Evolutionary conservation across 1,140 invertebrate species (phyloP), one percentile per base, ranked within the genome.

Genomic region (Drosophila pallidifrons): DNA sequence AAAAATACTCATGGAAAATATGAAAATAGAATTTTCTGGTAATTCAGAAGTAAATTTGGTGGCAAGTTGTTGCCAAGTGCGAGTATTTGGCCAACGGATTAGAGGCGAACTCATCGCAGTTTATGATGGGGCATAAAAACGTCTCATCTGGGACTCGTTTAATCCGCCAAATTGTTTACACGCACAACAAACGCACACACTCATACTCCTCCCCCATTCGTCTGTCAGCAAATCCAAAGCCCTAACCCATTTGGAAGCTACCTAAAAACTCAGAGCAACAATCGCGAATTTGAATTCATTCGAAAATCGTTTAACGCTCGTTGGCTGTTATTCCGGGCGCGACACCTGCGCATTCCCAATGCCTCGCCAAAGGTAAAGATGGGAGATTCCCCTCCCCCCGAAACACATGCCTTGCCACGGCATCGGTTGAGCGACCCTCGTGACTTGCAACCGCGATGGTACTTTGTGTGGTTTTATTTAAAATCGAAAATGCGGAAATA

Each of bases 81-180:
- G 64, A 45, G 25, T 46, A 66, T 65, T 66, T 46, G 75, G 20
- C 32, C 43, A 47, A 30, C 38, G 68, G 64, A 57, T 81, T 81
- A 81, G 55, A 63, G 32, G 15, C 43, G 49, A 41, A 35, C 54
- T 30, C 57, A 25, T 41, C 66, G 77, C 69, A 75, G 75, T 85
- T 88, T 88, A 88, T 88, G 85, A 88, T 63, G 75, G 63, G 61
- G 77, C 75, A 81, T 88, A 79, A 88, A 88, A 85, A 85, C 70
- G 77, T 89, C 81, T 89, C 86, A 89, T 88, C 81, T 85, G 85
- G 85, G 83, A 89, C 66, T 89, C 85, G 75, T 88, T 89, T 88
- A 88, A 88, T 83, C 86, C 86, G 66, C 67, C 65, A 89, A 88
- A 88, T 85, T 88, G 81, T 88, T 88, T 88, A 73, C 83, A 77